A percentile compares a stretch with the other conserved stretches of the same genome.
Evolutionary conservation across 2,113 vertebrate species (phyloP).

Genomic region (Lepisosteus oculatus): DNA sequence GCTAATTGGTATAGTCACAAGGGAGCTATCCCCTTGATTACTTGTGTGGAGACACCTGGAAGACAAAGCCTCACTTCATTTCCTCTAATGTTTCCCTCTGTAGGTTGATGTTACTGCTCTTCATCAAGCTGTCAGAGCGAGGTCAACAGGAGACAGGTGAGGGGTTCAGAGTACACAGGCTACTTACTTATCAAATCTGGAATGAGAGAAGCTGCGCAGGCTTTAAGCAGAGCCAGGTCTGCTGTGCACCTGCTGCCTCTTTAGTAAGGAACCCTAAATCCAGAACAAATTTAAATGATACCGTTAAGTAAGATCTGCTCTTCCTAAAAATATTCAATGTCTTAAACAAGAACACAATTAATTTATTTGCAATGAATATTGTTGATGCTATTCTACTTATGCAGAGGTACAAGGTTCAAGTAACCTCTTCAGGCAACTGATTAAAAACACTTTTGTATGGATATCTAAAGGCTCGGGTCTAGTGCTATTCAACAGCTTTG

Average conservation of each 20-base stretch:
- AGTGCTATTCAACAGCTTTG: no score
- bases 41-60: background rate
- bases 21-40: background rate
- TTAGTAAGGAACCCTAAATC: no score
- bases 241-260: background rate
- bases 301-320: no score
- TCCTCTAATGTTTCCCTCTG: background rate
- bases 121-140: background rate
- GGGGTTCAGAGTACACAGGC: background rate
- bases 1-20: constrained; percentile 2
- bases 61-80: background rate
- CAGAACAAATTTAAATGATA: no score
- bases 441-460: no score
- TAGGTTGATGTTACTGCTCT: background rate
- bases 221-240: background rate
- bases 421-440: no score
- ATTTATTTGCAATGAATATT: no score
- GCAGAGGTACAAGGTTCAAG: no score
- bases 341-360: no score
- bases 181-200: background rate
- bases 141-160: background rate
- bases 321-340: no score
- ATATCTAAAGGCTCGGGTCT: no score
- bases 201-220: background rate
- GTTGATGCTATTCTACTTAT: no score